phyloP scores from a whole-genome alignment of 2,113 vertebrate genomes.

The Pangasianodon gigas region DNA sequence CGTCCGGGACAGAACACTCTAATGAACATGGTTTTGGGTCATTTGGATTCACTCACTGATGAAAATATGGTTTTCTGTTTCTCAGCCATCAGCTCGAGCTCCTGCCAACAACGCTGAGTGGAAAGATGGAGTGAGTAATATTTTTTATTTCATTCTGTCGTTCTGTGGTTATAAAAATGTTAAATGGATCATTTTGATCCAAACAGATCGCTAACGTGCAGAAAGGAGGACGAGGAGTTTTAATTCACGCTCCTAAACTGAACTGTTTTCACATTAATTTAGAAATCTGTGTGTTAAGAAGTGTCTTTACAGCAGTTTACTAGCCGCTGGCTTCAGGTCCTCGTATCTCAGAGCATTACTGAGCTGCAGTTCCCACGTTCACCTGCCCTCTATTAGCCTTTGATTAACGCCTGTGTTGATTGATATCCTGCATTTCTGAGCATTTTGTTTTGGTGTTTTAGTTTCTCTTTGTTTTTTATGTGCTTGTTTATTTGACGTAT shows the following conservation, averaged over 20 bases:
- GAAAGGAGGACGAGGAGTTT: neutral
- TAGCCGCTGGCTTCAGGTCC: neutral
- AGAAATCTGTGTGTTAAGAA: neutral
- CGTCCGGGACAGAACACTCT: neutral
- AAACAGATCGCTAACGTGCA: neutral
- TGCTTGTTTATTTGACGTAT: neutral
- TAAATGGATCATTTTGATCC: neutral
- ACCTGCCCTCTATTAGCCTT: neutral
- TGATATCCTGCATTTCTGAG: neutral
- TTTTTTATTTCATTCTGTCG: neutral
- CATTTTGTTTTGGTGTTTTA: no score
- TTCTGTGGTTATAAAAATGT: neutral
- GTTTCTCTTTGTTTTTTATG: neutral
- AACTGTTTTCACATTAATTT: neutral
- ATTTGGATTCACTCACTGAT: neutral
- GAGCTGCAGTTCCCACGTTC: neutral
- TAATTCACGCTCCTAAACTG: neutral
- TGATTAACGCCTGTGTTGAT: neutral
- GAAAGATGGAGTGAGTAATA: neutral
- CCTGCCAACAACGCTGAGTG: neutral
- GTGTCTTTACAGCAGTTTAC: neutral
- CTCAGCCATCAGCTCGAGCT: neutral
- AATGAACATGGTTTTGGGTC: neutral
- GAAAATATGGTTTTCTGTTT: neutral
- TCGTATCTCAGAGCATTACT: neutral